These are phyloP conservation scores for Euphydryas editha DNA, from an alignment of 2,888 invertebrate species.

Conservation along the genomic window DNA sequence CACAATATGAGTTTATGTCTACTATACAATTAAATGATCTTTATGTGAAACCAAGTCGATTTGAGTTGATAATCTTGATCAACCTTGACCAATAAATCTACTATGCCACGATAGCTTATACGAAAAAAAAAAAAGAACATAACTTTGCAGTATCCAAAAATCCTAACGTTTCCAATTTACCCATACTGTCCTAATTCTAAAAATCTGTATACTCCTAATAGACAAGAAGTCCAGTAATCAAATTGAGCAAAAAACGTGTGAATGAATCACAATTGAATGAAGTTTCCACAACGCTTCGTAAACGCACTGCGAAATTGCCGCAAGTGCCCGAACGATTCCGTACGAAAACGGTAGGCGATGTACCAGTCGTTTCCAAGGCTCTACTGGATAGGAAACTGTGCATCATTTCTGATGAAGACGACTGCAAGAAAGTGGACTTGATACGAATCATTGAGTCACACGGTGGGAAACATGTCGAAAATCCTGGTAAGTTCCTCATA, in stretches of 20 bases:
- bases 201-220: constrained; percentile 36
- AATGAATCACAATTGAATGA: constrained; percentile 53
- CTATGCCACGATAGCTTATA: too few species aligned
- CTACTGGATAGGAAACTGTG: constrained; percentile 61
- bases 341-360: constrained; percentile 43
- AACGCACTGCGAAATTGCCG: constrained; percentile 44
- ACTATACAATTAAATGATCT: too few species aligned
- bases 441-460: constrained; percentile 63
- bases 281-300: constrained; percentile 10
- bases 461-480: constrained; percentile 66
- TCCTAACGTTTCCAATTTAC: too few species aligned
- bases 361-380: constrained; percentile 59
- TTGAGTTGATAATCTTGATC: too few species aligned
- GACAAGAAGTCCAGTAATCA: constrained; percentile 60
- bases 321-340: constrained; percentile 65
- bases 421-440: constrained; percentile 59
- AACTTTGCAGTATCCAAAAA: too few species aligned
- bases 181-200: background rate
- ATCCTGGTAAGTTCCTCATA: constrained; percentile 54
- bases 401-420: constrained; percentile 67
- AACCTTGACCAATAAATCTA: too few species aligned
- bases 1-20: too few species aligned
- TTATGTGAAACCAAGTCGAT: too few species aligned
- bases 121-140: too few species aligned
- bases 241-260: constrained; percentile 62